Conservation (phyloP, 1,140 invertebrate genomes). For the Hylaeus volcanicus region DNA sequence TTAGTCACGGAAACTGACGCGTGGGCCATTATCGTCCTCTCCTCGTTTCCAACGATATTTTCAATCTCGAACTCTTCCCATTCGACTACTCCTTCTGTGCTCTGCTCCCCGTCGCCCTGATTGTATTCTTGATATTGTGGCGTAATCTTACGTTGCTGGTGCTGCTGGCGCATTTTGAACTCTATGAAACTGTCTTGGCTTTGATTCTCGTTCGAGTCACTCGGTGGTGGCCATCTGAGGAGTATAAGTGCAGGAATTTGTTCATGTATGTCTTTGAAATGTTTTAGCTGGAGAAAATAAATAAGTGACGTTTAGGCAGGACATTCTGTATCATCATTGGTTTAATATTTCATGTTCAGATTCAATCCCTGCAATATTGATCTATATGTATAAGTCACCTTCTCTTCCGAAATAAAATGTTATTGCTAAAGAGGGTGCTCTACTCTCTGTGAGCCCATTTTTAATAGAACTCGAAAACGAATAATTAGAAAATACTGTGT, state of each 20-base stretch:
- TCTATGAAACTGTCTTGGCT: constrained; percentile 89
- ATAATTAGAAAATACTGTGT: too few relatives aligned
- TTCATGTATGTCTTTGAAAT: background rate
- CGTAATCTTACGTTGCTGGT: constrained; percentile 87
- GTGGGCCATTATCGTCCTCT: constrained; percentile 66
- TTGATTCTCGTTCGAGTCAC: constrained; percentile 84
- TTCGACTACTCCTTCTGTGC: constrained; percentile 83
- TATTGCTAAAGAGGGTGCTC: too few relatives aligned
- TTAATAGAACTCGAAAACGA: too few relatives aligned
- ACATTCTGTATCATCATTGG: too few relatives aligned
- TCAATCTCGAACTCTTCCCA: constrained; percentile 92
- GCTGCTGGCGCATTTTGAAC: constrained; percentile 92
- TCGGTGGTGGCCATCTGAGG: constrained; percentile 94
- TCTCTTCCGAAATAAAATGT: too few relatives aligned
- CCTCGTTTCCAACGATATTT: constrained; percentile 73
- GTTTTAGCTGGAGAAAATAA: too few relatives aligned
- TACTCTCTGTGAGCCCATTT: too few relatives aligned
- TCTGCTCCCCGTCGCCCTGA: constrained; percentile 71
- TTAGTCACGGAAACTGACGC: constrained; percentile 55
- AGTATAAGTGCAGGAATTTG: background rate
- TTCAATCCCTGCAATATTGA: too few relatives aligned
- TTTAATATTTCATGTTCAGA: too few relatives aligned
- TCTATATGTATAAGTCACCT: too few relatives aligned
- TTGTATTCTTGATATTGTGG: constrained; percentile 82
- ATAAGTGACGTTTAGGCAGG: too few relatives aligned